Percentiles rank a stretch among this genome's conserved stretches.
Evolutionary conservation across 2,888 invertebrate species (phyloP).

Genomic region (Operophtera brumata): DNA sequence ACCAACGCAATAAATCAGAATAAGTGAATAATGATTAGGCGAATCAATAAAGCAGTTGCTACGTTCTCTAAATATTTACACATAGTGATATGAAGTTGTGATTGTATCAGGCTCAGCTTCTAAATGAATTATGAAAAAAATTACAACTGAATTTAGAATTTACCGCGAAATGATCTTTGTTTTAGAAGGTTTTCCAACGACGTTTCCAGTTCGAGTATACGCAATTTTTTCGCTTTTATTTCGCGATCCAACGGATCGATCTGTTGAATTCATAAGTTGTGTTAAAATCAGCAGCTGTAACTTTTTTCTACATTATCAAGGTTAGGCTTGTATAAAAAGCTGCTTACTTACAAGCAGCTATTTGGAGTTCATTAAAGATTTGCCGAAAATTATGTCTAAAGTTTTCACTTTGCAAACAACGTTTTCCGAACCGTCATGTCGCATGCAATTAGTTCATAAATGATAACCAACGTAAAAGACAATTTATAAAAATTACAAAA

Average conservation of each 20-base stretch:
- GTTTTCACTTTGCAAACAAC: too few relatives aligned
- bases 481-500: too few relatives aligned
- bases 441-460: too few relatives aligned
- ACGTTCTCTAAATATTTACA: background rate
- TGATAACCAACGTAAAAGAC: too few relatives aligned
- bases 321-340: background rate
- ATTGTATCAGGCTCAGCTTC: conserved; percentile 1
- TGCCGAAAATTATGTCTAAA: too few relatives aligned
- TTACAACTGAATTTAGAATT: conserved; percentile 67
- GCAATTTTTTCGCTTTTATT: conserved; percentile 90
- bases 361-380: too few relatives aligned
- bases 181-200: conserved; percentile 90
- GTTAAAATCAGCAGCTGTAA: conserved; percentile 63
- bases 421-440: too few relatives aligned
- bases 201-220: conserved; percentile 90
- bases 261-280: conserved; percentile 54
- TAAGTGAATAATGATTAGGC: background rate
- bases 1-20: background rate
- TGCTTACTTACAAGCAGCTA: too few relatives aligned
- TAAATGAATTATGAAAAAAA: conserved; percentile 56
- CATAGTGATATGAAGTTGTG: conserved; percentile 4
- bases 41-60: background rate
- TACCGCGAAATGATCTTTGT: conserved; percentile 83
- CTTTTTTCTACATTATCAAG: conserved; percentile 48
- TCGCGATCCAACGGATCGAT: conserved; percentile 93